Percentiles rank a stretch among this genome's conserved stretches.
phyloP scores from a whole-genome alignment of 2,113 vertebrate species.

The Anseranas semipalmata region DNA sequence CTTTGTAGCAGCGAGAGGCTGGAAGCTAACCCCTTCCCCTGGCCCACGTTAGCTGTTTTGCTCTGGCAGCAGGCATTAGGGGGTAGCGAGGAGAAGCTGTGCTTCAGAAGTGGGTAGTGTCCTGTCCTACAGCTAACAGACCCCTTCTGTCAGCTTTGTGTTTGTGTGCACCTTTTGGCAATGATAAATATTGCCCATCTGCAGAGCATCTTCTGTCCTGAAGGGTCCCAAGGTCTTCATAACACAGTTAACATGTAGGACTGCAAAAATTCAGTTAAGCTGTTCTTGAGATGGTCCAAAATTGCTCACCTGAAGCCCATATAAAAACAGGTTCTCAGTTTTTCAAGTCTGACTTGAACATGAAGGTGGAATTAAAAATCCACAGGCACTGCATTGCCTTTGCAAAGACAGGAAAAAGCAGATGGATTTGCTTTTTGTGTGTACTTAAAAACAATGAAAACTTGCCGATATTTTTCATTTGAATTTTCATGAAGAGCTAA shows the following conservation, averaged over 20 bases:
- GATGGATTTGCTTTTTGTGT: neutral
- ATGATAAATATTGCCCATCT: neutral
- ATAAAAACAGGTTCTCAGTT: neutral
- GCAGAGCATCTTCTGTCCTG: neutral
- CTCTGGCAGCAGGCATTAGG: neutral
- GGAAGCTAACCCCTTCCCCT: neutral
- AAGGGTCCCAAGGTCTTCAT: conserved; percentile 5
- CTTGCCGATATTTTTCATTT: conserved; percentile 59
- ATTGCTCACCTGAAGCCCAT: neutral
- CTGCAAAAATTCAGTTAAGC: neutral
- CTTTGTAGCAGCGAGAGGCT: neutral
- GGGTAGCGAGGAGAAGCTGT: neutral
- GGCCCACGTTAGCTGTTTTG: neutral
- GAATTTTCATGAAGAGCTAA: conserved; percentile 59
- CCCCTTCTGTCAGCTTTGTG: neutral
- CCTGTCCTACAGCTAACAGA: neutral
- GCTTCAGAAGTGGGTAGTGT: neutral
- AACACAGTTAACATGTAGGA: neutral
- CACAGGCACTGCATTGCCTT: neutral
- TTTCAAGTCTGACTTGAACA: conserved; percentile 6
- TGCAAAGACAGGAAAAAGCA: conserved; percentile 19
- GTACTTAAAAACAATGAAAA: conserved; percentile 18
- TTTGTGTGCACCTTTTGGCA: neutral
- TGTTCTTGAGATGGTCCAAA: neutral
- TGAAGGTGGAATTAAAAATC: conserved; percentile 32